Percentiles rank a stretch among this genome's conserved stretches.
Conservation (phyloP, 2,113 vertebrate species). For the Pipra filicauda region DNA sequence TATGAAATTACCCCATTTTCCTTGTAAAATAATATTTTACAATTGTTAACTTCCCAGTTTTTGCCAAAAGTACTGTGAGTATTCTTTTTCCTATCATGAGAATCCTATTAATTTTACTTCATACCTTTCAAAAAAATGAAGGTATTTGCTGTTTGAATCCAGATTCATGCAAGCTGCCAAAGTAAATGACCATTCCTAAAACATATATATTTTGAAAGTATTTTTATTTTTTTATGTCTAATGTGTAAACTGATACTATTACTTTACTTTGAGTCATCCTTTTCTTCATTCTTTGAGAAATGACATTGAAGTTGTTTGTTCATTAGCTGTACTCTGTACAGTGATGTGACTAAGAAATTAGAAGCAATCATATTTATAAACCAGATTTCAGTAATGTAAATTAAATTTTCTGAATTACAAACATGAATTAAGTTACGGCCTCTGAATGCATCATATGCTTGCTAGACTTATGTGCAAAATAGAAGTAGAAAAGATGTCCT, state of each 20-base stretch:
- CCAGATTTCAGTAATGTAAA: not conserved
- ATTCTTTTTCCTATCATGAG: not conserved
- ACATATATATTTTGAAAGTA: not conserved
- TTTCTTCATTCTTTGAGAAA: not conserved
- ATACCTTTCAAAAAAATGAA: not conserved
- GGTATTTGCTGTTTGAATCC: not conserved
- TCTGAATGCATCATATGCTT: not conserved
- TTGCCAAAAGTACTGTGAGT: not conserved
- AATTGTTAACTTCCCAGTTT: not conserved
- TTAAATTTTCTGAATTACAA: not conserved
- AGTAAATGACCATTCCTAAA: not conserved
- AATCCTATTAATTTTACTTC: not conserved
- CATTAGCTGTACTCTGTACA: not conserved
- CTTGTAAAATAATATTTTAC: not conserved
- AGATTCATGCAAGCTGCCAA: not conserved
- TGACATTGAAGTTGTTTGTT: not conserved
- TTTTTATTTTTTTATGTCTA: not conserved
- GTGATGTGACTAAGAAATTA: not conserved
- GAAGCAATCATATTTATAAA: constrained; percentile 1
- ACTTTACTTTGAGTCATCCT: not conserved
- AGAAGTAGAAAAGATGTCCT: not conserved
- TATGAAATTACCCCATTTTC: not conserved
- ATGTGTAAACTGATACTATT: not conserved
- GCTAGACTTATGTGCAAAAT: not conserved
- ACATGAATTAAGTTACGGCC: not conserved